phyloP scores from a whole-genome alignment of 2,888 invertebrate species.

The Uropetala carovei region DNA sequence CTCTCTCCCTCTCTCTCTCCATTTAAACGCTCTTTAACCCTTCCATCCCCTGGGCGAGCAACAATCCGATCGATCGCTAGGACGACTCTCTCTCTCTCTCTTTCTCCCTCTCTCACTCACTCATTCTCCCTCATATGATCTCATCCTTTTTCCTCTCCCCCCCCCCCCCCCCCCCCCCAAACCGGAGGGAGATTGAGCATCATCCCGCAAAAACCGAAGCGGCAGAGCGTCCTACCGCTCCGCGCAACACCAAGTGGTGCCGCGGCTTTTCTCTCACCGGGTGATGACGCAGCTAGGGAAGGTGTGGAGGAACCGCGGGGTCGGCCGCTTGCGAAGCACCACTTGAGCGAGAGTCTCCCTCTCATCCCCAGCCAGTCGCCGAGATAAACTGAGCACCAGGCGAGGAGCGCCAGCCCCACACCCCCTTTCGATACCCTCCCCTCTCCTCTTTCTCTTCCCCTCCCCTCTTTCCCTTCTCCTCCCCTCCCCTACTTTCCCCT shows the following conservation, averaged over 20 bases:
- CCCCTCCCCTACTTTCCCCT: background rate
- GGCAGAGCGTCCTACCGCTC: background rate
- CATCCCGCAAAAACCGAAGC: background rate
- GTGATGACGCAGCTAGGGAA: slow-evolving; percentile 56
- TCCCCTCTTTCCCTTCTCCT: background rate
- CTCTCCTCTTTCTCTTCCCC: background rate
- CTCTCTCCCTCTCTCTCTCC: background rate
- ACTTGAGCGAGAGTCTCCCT: slow-evolving; percentile 46
- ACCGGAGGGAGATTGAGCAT: background rate
- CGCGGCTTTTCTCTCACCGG: slow-evolving; percentile 49
- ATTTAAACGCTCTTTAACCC: background rate
- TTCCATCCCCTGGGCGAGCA: background rate
- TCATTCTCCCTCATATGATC: background rate
- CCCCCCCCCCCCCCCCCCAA: background rate
- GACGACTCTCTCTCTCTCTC: background rate
- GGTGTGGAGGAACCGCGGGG: slow-evolving; percentile 54
- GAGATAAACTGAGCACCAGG: slow-evolving; percentile 37
- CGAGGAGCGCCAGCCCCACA: background rate
- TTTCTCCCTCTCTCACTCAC: background rate
- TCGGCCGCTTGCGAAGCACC: slow-evolving; percentile 62
- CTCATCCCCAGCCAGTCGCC: slow-evolving; percentile 53
- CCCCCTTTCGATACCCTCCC: background rate
- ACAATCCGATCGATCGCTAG: no score
- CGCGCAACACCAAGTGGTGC: background rate
- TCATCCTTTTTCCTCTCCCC: background rate